Evolutionary conservation across 2,888 invertebrate genomes (phyloP).

Genomic region (Tyria jacobaeae): DNA sequence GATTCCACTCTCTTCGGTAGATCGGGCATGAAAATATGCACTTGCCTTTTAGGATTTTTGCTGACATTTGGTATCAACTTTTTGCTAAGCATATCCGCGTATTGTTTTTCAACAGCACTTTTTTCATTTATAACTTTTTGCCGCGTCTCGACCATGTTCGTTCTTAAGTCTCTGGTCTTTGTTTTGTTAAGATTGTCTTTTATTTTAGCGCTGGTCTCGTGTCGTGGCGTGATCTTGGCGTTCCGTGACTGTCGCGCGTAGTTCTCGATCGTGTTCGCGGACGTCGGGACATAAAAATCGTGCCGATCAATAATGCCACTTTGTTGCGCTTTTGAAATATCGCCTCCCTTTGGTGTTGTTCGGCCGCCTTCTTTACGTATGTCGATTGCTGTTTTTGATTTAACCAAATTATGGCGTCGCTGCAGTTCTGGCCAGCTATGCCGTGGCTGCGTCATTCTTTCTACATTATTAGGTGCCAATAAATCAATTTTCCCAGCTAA

Average conservation of each 20-base stretch:
- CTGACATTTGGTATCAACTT: constrained; percentile 76
- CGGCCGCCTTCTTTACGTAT: constrained; percentile 66
- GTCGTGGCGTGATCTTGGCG: constrained; percentile 71
- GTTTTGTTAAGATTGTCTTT: constrained; percentile 65
- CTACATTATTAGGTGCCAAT: constrained; percentile 68
- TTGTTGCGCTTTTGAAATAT: constrained; percentile 70
- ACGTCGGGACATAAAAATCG: constrained; percentile 78
- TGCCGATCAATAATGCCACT: constrained; percentile 76
- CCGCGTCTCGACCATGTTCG: constrained; percentile 71
- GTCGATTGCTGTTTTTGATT: constrained; percentile 75
- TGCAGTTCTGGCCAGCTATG: constrained; percentile 81
- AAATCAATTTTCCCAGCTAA: constrained; percentile 88
- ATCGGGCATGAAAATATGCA: constrained; percentile 91
- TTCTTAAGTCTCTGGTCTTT: constrained; percentile 67
- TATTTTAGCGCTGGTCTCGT: constrained; percentile 59
- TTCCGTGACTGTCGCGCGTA: constrained; percentile 84
- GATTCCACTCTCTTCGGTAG: constrained; percentile 85
- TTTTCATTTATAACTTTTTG: constrained; percentile 75
- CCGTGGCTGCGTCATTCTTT: constrained; percentile 74
- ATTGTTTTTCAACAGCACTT: constrained; percentile 75
- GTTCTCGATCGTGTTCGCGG: constrained; percentile 82
- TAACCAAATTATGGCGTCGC: constrained; percentile 63
- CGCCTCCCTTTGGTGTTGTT: constrained; percentile 60
- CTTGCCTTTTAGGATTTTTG: constrained; percentile 86
- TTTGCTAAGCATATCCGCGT: constrained; percentile 76